Evolutionary conservation across 2,888 invertebrate species (phyloP).

Genomic region (Hirudinaria manillensis): DNA sequence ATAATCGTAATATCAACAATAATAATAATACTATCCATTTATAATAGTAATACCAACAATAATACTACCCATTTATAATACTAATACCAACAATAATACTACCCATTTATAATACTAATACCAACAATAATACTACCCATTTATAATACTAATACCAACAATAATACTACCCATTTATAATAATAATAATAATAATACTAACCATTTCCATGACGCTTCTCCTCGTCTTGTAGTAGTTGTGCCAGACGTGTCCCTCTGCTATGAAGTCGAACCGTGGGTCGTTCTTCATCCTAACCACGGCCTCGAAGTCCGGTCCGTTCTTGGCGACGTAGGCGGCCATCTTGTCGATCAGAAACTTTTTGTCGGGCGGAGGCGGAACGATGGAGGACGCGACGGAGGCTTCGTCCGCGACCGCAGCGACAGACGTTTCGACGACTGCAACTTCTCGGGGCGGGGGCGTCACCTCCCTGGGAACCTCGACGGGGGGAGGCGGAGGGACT

Average conservation of each 20-base stretch:
- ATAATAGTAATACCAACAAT: not conserved
- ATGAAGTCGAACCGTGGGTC: constrained; percentile 75
- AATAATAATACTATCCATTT: too few species aligned
- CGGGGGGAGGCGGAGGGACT: constrained; percentile 16
- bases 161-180: not conserved
- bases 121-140: not conserved
- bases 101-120: not conserved
- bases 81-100: not conserved
- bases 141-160: not conserved
- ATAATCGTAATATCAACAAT: too few species aligned
- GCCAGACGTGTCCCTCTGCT: constrained; percentile 68
- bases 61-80: not conserved
- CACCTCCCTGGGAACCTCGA: not conserved
- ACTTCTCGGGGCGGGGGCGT: not conserved
- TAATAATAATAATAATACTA: not conserved
- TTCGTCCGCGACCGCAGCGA: not conserved
- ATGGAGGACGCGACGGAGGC: constrained; percentile 26
- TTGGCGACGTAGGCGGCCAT: constrained; percentile 93
- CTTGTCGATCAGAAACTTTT: constrained; percentile 83
- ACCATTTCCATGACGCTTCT: constrained; percentile 28
- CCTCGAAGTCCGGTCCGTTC: constrained; percentile 86
- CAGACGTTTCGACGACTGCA: not conserved
- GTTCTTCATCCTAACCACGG: constrained; percentile 56
- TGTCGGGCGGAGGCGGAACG: constrained; percentile 69
- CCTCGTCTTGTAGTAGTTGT: constrained; percentile 74